These are phyloP conservation scores for Siderastrea radians DNA, from an alignment of 92 coral and sea anemone species.

Conservation along the genomic window DNA sequence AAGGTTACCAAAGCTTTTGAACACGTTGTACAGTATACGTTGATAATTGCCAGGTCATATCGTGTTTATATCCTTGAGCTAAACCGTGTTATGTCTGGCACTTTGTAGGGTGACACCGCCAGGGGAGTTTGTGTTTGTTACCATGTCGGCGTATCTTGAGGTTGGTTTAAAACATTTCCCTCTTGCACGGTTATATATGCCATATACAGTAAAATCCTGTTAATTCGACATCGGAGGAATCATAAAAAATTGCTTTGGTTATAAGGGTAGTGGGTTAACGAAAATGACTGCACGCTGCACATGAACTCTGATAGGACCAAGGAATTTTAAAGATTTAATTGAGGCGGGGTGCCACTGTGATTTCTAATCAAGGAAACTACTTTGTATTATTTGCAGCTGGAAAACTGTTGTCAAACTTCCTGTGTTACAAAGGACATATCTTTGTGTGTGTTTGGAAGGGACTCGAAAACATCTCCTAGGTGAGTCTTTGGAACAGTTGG, in stretches of 20 bases:
- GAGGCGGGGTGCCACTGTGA: too few relatives aligned
- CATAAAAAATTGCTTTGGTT: too few relatives aligned
- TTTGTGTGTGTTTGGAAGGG: conserved; percentile 84
- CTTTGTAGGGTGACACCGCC: conserved; percentile 91
- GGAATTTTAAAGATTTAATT: too few relatives aligned
- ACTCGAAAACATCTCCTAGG: conserved; percentile 96
- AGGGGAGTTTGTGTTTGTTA: conserved; percentile 88
- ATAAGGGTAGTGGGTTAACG: too few relatives aligned
- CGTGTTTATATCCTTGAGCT: not conserved
- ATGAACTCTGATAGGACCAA: too few relatives aligned
- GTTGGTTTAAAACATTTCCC: conserved; percentile 42
- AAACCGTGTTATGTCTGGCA: not conserved
- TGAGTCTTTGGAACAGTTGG: not conserved
- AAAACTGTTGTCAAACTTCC: conserved; percentile 85
- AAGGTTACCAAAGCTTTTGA: too few relatives aligned
- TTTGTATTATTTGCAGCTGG: conserved; percentile 66
- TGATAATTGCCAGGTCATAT: too few relatives aligned
- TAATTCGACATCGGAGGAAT: too few relatives aligned
- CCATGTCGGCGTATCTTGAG: conserved; percentile 86
- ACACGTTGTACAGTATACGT: too few relatives aligned
- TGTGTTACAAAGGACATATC: conserved; percentile 85
- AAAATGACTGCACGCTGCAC: too few relatives aligned
- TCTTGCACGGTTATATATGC: not conserved
- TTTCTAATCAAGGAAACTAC: too few relatives aligned
- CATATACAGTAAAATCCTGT: too few relatives aligned